Evolutionary conservation across 2,888 invertebrate genomes (phyloP).

Genomic region (Dicycla oo): DNA sequence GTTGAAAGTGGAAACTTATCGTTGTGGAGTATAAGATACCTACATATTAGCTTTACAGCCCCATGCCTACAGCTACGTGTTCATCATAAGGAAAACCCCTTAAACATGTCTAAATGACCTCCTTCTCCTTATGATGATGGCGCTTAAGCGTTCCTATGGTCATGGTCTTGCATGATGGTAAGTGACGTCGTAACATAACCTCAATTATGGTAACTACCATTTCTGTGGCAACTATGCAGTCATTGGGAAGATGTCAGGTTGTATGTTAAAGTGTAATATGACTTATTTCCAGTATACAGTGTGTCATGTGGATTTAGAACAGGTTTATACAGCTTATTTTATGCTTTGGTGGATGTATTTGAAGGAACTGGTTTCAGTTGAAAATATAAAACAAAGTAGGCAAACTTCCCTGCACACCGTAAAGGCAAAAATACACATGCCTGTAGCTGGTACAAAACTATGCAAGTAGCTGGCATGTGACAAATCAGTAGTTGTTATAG

Average conservation of each 20-base stretch:
- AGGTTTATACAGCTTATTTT: background rate
- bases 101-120: conserved; percentile 21
- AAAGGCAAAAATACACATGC: too few species aligned
- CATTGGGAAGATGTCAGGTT: background rate
- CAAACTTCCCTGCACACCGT: too few species aligned
- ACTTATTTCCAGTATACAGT: conserved; percentile 12
- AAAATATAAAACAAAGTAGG: background rate
- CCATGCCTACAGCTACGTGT: background rate
- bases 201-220: conserved; percentile 25
- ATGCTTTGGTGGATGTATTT: background rate
- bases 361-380: background rate
- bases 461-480: too few species aligned
- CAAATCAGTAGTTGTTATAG: too few species aligned
- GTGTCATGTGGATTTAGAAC: background rate
- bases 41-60: background rate
- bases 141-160: conserved; percentile 17
- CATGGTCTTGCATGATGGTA: conserved; percentile 25
- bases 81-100: conserved; percentile 19
- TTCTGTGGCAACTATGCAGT: conserved; percentile 7
- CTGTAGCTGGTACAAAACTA: too few species aligned
- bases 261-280: background rate
- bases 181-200: conserved; percentile 18
- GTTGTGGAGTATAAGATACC: background rate
- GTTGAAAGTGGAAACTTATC: too few species aligned
- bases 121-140: conserved; percentile 9